Base-by-base conservation (phyloP, 2,113 vertebrate genomes). In the Sinocyclocheilus anshuiensis region DNA sequence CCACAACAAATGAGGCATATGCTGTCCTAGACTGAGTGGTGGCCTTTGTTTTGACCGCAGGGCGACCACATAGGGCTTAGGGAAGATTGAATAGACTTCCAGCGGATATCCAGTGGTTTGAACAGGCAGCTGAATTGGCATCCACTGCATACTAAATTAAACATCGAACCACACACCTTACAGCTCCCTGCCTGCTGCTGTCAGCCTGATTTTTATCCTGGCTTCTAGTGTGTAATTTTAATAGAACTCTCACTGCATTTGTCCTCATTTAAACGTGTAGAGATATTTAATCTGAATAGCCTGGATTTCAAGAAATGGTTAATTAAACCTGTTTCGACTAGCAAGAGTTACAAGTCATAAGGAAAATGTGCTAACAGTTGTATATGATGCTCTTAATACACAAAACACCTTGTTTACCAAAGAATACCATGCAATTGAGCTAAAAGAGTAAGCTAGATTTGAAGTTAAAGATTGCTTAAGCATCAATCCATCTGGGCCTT, bases 51-150 rank as follows among this genome's bases (percentile, higher is more conserved):
- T 82, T 84, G 76, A 87, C 86, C 55, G 13, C 53, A 84, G 63
- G 11, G 63, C 89, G 86, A 88, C 29, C 80, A 90, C 63, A 84
- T 63, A 79, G 84, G 84, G 77, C 71, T 79, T 85, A 87, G 88
- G 88, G 87, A 90, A 92, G 63, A 88, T 63, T 87, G 82, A 85
- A 88, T 88, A 89, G 69, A 88, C 82, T 92, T 93, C 87, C 42
- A 91, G 81, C 90, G 26, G 87, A 89, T 92, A 93, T 92, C 89
- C 91, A 87, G 89, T 91, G 88, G 87, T 94, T 93, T 92, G 85
- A 53, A 59, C 87, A 91, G 93, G 86, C 89, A 92, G 87, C 83
- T 87, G 79, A 69, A 53, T 50, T 82, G 80, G 63, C 63, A 71
- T 84, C 26, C 69, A 76, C 67, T 88, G 55, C 29, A 67, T 7